Base-by-base conservation (phyloP, 2,888 invertebrate genomes). In the Lamellibrachia satsuma region DNA sequence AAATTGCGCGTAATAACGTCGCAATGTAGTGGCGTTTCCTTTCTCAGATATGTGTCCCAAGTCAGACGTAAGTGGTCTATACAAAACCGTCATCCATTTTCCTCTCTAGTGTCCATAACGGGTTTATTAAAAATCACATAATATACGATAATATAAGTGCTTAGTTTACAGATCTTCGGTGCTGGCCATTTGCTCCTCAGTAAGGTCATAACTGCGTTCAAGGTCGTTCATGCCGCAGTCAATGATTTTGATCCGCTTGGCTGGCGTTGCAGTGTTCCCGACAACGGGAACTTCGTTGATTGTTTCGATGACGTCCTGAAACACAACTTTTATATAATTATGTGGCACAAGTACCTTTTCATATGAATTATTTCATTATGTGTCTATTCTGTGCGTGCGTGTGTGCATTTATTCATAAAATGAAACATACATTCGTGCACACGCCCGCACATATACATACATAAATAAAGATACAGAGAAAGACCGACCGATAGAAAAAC, bases 141-240 rank as follows among this genome's bases (percentile, higher is more conserved):
- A 75, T 22, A 22, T 4, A 75, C 22, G 22, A 22, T 7, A 3
- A 1, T 91, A 91, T 22, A n/a, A 39, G 22, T 6, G 90, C 15
- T 7, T 27, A 52, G 55, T 92, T 91, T 94, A 93, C 93, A 94
- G 90, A 52, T 95, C 95, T 92, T 95, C 95, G 51, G 94, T 94
- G 90, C 94, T 93, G 91, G 94, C 93, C 90, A 95, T 93, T 91
- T 95, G 94, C 15, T 95, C 95, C 7, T 93, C 94, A 15, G 94
- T 93, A 52, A 96, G 94, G 52, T 95, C 95, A 94, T 96, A 96
- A 93, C 95, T 95, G 93, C 94, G 94, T 1, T 94, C 94, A 2
- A 96, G 93, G 6, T 94, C 94, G 91, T 95, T 94, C 0, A 95
- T 93, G 6, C 95, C 95, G 93, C 96, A 95, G 92, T 96, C 96